These are phyloP conservation scores for Caerostris extrusa DNA, from an alignment of 1,140 invertebrate genomes.

Conservation along the genomic window DNA sequence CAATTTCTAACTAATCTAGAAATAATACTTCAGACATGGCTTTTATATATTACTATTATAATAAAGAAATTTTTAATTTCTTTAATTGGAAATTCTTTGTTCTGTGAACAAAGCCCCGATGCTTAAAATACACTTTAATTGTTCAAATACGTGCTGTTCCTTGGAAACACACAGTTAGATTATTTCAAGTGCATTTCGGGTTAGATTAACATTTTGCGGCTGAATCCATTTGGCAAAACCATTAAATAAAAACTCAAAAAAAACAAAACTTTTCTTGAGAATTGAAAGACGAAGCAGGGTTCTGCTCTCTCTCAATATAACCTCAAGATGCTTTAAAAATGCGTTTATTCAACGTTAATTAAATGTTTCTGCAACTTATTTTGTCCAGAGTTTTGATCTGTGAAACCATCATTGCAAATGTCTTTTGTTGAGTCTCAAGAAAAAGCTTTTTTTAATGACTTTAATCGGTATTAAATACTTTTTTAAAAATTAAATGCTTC, in stretches of 20 bases:
- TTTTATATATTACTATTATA: too few species aligned
- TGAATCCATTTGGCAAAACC: not conserved
- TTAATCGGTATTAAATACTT: not conserved
- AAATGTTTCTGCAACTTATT: not conserved
- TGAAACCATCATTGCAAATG: not conserved
- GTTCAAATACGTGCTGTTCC: constrained; percentile 1
- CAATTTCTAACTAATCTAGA: too few species aligned
- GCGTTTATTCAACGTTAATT: not conserved
- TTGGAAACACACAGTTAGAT: not conserved
- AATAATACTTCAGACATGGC: too few species aligned
- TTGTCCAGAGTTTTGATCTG: not conserved
- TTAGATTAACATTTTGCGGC: constrained; percentile 10
- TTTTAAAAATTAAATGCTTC: too few species aligned
- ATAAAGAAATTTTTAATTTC: not conserved
- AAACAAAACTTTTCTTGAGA: not conserved
- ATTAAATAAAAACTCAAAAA: not conserved
- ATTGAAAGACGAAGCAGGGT: not conserved
- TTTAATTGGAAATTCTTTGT: not conserved
- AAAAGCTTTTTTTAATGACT: too few species aligned
- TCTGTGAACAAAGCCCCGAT: not conserved
- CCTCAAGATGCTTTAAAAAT: not conserved
- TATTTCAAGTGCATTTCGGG: constrained; percentile 1
- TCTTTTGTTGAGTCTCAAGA: not conserved
- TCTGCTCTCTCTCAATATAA: not conserved
- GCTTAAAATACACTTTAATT: constrained; percentile 7